These are phyloP conservation scores for Lacerta bilineata DNA, from an alignment of 2,797 vertebrate genomes.

Conservation along the genomic window DNA sequence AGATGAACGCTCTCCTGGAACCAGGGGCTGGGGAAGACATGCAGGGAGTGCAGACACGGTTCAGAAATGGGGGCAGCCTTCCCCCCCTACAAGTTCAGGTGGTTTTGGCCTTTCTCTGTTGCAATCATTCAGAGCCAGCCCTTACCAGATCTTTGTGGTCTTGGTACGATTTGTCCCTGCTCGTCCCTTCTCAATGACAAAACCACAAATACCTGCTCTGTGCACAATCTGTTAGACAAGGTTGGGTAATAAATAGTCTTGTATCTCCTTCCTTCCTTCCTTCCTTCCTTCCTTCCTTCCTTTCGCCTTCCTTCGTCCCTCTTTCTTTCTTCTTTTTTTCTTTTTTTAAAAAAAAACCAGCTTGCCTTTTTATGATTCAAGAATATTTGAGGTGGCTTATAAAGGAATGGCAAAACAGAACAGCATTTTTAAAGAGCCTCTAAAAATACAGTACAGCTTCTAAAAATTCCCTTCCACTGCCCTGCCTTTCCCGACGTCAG, in stretches of 20 bases:
- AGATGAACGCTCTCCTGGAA: conserved; percentile 1
- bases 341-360: too few relatives aligned
- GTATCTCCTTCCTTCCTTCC: too few relatives aligned
- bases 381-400: background rate
- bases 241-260: background rate
- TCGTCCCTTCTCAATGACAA: background rate
- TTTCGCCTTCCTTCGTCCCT: too few relatives aligned
- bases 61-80: background rate
- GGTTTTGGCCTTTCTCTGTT: background rate
- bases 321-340: too few relatives aligned
- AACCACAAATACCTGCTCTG: background rate
- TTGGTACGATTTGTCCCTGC: background rate
- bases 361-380: background rate
- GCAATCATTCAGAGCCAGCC: background rate
- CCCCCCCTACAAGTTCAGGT: background rate
- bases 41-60: background rate
- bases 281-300: too few relatives aligned
- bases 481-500: too few relatives aligned
- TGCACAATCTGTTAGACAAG: background rate
- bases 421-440: background rate
- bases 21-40: background rate
- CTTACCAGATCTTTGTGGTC: background rate
- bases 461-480: background rate
- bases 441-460: background rate
- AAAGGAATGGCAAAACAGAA: background rate